A percentile compares a stretch with the other conserved stretches of the same genome.
phyloP scores from a whole-genome alignment of 2,888 invertebrate genomes.

The Cylindroiulus punctatus region DNA sequence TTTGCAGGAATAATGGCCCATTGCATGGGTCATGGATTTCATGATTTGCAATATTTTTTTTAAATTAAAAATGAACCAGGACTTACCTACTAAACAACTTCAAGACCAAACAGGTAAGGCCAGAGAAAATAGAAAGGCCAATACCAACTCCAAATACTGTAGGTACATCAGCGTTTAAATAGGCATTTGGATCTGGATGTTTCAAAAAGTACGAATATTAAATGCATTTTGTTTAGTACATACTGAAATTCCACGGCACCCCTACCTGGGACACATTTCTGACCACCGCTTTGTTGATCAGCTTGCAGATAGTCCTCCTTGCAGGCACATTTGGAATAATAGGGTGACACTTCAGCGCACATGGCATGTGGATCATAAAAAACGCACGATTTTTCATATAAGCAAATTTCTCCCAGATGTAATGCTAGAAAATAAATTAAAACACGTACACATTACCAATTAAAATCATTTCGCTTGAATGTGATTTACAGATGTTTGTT shows the following conservation, averaged over 20 bases:
- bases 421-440: conserved; percentile 72
- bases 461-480: background rate
- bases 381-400: conserved; percentile 83
- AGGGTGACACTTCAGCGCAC: conserved; percentile 67
- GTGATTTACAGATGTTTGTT: background rate
- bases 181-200: conserved; percentile 69
- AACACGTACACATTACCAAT: background rate
- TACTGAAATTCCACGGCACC: background rate
- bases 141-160: conserved; percentile 86
- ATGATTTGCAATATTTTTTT: no score
- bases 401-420: conserved; percentile 86
- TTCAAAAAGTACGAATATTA: background rate
- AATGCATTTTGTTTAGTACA: background rate
- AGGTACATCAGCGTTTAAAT: conserved; percentile 85
- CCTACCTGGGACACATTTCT: conserved; percentile 83
- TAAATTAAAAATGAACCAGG: background rate
- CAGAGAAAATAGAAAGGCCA: conserved; percentile 85
- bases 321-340: conserved; percentile 80
- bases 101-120: conserved; percentile 87
- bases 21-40: no score
- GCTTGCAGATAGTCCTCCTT: conserved; percentile 83
- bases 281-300: conserved; percentile 78
- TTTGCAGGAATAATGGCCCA: no score
- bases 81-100: conserved; percentile 76
- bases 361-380: conserved; percentile 83